Conservation (phyloP, 1,140 invertebrate species). For the Atta colombica region DNA sequence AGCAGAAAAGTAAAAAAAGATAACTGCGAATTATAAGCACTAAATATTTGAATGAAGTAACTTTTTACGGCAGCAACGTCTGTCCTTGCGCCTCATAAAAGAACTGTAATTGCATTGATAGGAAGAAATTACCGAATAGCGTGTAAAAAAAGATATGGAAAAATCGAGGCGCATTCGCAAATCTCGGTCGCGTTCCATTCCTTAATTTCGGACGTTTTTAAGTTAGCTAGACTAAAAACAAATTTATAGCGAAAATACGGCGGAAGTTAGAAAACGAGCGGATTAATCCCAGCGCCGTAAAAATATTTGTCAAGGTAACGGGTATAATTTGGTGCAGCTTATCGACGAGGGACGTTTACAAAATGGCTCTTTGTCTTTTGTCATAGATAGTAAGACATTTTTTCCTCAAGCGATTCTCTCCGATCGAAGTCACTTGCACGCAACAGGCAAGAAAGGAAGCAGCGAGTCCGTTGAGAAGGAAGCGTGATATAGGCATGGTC, state of each 20-base stretch:
- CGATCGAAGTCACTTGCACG: constrained; percentile 66
- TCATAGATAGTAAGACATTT: constrained; percentile 34
- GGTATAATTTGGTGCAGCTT: constrained; percentile 53
- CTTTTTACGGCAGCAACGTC: background rate
- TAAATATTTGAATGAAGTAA: background rate
- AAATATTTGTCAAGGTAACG: constrained; percentile 60
- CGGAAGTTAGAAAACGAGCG: constrained; percentile 45
- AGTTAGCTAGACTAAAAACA: background rate
- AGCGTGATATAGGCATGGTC: constrained; percentile 9
- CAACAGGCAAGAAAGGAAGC: constrained; percentile 57
- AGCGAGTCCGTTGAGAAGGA: constrained; percentile 26
- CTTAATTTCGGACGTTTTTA: constrained; percentile 8
- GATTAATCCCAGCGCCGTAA: constrained; percentile 66
- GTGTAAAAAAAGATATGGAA: background rate
- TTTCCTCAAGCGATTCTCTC: constrained; percentile 46
- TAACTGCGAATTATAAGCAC: background rate
- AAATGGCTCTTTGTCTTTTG: constrained; percentile 49
- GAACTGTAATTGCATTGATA: constrained; percentile 3
- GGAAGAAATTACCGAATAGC: background rate
- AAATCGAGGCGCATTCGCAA: background rate
- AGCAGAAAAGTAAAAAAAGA: background rate
- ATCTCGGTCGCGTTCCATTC: background rate
- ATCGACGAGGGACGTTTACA: constrained; percentile 52
- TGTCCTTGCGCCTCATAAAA: constrained; percentile 9
- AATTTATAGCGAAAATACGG: constrained; percentile 7